These are phyloP conservation scores for Rallus limicola DNA, from an alignment of 2,113 vertebrate species.

Conservation along the genomic window DNA sequence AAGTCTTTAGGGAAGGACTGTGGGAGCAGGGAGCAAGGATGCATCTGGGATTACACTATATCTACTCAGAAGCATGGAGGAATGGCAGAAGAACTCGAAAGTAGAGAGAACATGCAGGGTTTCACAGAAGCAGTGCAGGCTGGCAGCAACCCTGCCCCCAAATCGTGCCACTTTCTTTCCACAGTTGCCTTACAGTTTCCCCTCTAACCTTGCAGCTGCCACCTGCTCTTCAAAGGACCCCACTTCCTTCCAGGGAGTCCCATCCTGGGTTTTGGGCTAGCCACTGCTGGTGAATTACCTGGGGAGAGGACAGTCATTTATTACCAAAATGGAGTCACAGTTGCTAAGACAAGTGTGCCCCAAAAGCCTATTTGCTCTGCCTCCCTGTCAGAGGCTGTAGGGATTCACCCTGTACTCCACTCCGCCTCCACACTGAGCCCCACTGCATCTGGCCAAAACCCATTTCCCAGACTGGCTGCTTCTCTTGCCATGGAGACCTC, in stretches of 20 bases:
- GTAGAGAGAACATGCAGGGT: background rate
- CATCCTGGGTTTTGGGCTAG: background rate
- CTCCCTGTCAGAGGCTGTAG: background rate
- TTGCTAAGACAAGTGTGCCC: background rate
- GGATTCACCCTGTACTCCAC: background rate
- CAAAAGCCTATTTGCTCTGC: background rate
- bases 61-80: background rate
- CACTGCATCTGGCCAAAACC: background rate
- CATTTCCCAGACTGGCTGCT: rapidly evolving
- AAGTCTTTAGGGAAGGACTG: background rate
- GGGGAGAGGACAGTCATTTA: background rate
- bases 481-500: background rate
- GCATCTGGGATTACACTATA: background rate
- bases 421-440: background rate
- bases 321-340: background rate
- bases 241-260: background rate
- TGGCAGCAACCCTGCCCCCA: background rate
- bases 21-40: background rate
- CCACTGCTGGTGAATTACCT: background rate
- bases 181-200: background rate
- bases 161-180: background rate
- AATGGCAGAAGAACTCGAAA: background rate
- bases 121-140: background rate
- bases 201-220: background rate
- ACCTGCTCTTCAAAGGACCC: background rate